Evolutionary conservation across 1,140 invertebrate genomes (phyloP), one percentile per base, ranked within the genome.

Genomic region (Polypedilum pembai): DNA sequence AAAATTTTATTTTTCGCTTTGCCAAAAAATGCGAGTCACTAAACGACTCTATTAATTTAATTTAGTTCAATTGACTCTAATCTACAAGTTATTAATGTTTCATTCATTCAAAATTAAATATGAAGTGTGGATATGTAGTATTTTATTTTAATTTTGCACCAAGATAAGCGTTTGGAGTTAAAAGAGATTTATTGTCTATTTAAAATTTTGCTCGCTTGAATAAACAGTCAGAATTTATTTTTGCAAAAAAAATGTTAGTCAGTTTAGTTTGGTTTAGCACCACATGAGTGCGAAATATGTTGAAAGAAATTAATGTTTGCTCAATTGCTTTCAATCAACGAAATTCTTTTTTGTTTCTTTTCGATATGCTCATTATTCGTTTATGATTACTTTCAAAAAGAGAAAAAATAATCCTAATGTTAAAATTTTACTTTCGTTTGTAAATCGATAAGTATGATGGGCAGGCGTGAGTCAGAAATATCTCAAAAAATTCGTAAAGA

Each of bases 41-140:
- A 33, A 56, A n/a, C 45, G n/a, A 15, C 45, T 56, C 45, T 56
- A 56, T 56, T 56, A 56, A 56, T 56, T 56, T 56, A 56, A 56
- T 56, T 56, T 56, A 56, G 45, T 56, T 56, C 45, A 56, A 56
- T 56, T 56, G 45, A 15, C 12, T 56, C 45, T 56, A 56, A 56
- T 56, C 45, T 56, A 56, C 12, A 15, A 56, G 24, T 3, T 33
- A 33, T 33, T 33, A 33, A 33, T 33, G 5, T 5, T 1, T 33
- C 5, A 33, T 33, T 33, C 24, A 33, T 5, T 3, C 24, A 33
- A 33, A 33, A 33, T 5, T 33, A 33, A 33, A 33, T 33, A 5
- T 33, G 24, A 33, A 33, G 24, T 5, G 24, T 33, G 24, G 24
- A 33, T 1, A 33, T 33, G 24, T 33, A 33, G 24, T 5, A 33